These are phyloP conservation scores for Papilio protenor DNA, from an alignment of 2,888 invertebrate species.

Conservation along the genomic window DNA sequence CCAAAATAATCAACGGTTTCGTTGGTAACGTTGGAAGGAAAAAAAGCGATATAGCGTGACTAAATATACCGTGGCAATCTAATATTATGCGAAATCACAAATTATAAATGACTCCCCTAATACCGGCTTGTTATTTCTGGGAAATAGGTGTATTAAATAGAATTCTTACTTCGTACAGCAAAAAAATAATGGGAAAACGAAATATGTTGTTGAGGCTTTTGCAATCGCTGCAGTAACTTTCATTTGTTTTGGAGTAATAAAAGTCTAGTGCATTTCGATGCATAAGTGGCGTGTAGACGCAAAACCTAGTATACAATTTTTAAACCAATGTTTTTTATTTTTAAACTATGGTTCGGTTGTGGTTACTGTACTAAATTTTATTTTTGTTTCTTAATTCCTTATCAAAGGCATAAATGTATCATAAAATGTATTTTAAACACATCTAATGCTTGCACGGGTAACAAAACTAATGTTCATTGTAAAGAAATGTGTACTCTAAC, in stretches of 20 bases:
- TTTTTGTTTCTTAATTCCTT: neutral
- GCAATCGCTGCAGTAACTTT: neutral
- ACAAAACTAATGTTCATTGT: constrained; percentile 27
- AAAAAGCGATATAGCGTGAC: constrained; percentile 62
- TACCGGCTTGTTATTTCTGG: constrained; percentile 59
- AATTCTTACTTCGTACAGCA: constrained; percentile 38
- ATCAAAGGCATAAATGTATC: neutral
- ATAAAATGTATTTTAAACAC: neutral
- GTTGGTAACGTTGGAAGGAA: constrained; percentile 54
- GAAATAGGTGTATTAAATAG: constrained; percentile 56
- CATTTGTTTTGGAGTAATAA: neutral
- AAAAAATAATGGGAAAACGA: constrained; percentile 29
- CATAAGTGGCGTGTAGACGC: neutral
- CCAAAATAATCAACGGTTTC: constrained; percentile 50
- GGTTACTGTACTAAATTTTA: neutral
- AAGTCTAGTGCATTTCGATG: neutral
- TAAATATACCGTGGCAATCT: constrained; percentile 61
- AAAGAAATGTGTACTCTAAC: constrained; percentile 20
- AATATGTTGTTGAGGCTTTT: neutral
- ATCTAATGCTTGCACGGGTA: neutral
- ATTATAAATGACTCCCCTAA: constrained; percentile 63
- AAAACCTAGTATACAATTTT: neutral
- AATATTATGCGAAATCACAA: constrained; percentile 67
- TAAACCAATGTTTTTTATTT: neutral
- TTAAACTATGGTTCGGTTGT: neutral